phyloP scores from a whole-genome alignment of 2,888 invertebrate genomes.

The Petrolisthes cinctipes region DNA sequence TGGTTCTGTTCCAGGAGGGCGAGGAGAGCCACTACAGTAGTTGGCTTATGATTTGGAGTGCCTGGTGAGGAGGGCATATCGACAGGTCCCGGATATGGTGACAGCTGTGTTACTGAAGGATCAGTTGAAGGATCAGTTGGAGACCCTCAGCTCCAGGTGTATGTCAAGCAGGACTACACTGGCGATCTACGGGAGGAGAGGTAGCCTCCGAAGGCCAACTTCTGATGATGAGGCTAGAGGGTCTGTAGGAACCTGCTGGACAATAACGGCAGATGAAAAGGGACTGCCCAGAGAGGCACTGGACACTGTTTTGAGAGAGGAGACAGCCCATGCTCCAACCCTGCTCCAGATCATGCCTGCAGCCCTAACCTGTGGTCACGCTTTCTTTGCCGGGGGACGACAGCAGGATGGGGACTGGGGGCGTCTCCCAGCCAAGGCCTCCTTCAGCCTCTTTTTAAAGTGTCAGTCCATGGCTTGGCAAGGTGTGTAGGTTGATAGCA shows the following conservation, averaged over 20 bases:
- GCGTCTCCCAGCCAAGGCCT: background rate
- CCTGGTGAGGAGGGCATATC: constrained; percentile 19
- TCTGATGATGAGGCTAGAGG: background rate
- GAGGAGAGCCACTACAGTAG: constrained; percentile 15
- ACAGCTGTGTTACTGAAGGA: background rate
- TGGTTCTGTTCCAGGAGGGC: constrained; percentile 8
- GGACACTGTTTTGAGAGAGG: background rate
- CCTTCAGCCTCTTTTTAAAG: background rate
- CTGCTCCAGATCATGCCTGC: background rate
- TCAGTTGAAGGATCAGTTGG: constrained; percentile 11
- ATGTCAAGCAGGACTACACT: constrained; percentile 14
- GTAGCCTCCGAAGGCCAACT: background rate
- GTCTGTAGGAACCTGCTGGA: background rate
- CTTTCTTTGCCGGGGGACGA: background rate
- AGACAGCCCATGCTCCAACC: background rate
- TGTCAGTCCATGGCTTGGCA: background rate
- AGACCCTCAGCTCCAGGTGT: constrained; percentile 10
- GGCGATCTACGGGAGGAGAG: constrained; percentile 7
- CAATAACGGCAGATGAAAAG: background rate
- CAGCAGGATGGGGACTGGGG: constrained; percentile 8
- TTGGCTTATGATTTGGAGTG: constrained; percentile 13
- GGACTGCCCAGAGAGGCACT: background rate
- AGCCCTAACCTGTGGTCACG: background rate
- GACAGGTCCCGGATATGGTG: background rate
- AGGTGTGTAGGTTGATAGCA: no score